Evolutionary conservation across 64 coral and sea anemone genomes (phyloP).

Genomic region (Actinia equina): DNA sequence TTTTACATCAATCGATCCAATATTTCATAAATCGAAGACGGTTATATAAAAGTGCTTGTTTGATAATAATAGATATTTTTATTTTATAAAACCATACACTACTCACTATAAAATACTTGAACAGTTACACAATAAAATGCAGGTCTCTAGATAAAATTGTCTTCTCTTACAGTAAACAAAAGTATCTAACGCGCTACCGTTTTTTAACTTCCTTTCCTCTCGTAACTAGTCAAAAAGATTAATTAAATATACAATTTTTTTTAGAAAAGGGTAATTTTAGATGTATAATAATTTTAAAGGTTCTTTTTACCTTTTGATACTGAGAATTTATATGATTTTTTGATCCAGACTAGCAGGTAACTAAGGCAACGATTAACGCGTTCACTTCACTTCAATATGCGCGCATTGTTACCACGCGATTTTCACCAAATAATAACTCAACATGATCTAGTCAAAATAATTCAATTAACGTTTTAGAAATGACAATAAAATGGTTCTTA

Average conservation of each 20-base stretch:
- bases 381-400: neutral
- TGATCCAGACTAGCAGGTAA: neutral
- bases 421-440: neutral
- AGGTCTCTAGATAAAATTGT: neutral
- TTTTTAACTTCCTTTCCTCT: neutral
- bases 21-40: neutral
- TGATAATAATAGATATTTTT: too few relatives aligned
- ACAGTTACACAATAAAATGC: neutral
- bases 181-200: neutral
- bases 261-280: neutral
- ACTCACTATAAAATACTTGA: neutral
- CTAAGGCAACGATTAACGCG: neutral
- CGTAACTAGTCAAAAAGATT: neutral
- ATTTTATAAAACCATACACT: too few relatives aligned
- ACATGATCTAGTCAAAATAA: neutral
- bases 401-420: constrained; percentile 1
- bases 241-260: neutral
- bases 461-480: neutral
- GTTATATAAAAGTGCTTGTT: neutral
- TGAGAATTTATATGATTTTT: neutral
- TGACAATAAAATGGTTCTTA: constrained; percentile 27
- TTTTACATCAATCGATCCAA: neutral
- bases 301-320: neutral
- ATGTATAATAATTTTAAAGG: neutral
- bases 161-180: neutral